These are phyloP conservation scores for Plagiodera versicolora DNA, from an alignment of 2,888 invertebrate genomes.

Conservation along the genomic window DNA sequence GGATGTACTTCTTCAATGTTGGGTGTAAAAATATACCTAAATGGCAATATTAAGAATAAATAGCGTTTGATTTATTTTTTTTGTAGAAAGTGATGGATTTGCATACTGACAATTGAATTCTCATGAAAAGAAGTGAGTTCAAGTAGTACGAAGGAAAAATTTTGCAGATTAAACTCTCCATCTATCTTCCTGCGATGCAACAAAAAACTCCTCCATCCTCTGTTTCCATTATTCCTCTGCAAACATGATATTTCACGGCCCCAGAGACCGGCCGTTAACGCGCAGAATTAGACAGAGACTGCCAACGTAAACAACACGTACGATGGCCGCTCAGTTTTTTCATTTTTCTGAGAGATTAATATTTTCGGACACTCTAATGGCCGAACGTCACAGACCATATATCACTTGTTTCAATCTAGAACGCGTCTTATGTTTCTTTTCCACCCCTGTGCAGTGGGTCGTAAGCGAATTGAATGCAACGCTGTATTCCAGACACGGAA, in stretches of 20 bases:
- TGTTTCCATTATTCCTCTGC: conserved; percentile 32
- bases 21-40: no score
- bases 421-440: conserved; percentile 56
- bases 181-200: background rate
- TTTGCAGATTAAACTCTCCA: background rate
- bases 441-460: conserved; percentile 25
- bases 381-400: conserved; percentile 57
- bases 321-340: conserved; percentile 48
- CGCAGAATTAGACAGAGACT: conserved; percentile 32
- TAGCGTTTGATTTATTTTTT: no score
- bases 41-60: no score
- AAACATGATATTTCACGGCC: conserved; percentile 30
- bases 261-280: conserved; percentile 29
- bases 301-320: conserved; percentile 45
- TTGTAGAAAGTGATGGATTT: no score
- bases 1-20: no score
- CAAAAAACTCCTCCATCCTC: conserved; percentile 18
- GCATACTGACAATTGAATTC: no score
- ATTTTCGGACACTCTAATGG: conserved; percentile 59
- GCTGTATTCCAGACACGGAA: background rate
- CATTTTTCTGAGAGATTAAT: conserved; percentile 57
- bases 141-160: background rate
- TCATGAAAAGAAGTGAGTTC: background rate
- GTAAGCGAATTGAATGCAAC: conserved; percentile 10
- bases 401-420: conserved; percentile 59